These are phyloP conservation scores for Eupelmus urozonus DNA, from an alignment of 2,888 invertebrate species.

Conservation along the genomic window DNA sequence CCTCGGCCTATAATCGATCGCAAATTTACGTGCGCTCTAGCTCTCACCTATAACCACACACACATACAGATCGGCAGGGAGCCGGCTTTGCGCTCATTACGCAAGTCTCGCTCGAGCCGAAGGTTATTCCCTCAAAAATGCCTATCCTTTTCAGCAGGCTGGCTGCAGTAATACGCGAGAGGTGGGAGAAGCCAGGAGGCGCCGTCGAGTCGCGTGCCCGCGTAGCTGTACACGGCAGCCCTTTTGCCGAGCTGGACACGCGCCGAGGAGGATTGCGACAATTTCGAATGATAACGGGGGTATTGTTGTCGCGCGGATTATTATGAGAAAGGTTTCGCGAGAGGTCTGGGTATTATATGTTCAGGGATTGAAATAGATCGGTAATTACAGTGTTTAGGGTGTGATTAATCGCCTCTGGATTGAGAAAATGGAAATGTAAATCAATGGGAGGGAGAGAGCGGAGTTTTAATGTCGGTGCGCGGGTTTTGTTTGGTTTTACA, in stretches of 20 bases:
- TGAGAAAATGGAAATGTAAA: too few relatives aligned
- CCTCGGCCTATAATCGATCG: slow-evolving; percentile 34
- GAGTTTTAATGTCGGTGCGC: too few relatives aligned
- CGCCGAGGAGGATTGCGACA: neutral
- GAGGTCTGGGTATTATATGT: too few relatives aligned
- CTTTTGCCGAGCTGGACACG: neutral
- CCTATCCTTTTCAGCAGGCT: neutral
- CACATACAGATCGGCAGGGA: neutral
- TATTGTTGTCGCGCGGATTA: too few relatives aligned
- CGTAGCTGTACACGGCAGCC: neutral
- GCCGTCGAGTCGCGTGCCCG: slow-evolving; percentile 62
- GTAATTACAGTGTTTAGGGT: too few relatives aligned
- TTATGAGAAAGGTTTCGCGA: too few relatives aligned
- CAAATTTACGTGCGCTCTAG: neutral
- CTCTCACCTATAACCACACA: neutral
- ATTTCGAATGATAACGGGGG: too few relatives aligned
- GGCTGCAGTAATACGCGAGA: neutral
- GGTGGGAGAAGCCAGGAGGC: slow-evolving; percentile 24
- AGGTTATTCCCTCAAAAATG: slow-evolving; percentile 53
- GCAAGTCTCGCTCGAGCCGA: slow-evolving; percentile 51
- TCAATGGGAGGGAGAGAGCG: too few relatives aligned
- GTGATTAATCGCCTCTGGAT: too few relatives aligned
- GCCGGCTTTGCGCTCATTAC: slow-evolving; percentile 55
- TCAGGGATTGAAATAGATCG: too few relatives aligned
- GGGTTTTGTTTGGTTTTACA: too few relatives aligned